Evolutionary conservation across 2,888 invertebrate species (phyloP).

Genomic region (Camptogramma bilineatum): DNA sequence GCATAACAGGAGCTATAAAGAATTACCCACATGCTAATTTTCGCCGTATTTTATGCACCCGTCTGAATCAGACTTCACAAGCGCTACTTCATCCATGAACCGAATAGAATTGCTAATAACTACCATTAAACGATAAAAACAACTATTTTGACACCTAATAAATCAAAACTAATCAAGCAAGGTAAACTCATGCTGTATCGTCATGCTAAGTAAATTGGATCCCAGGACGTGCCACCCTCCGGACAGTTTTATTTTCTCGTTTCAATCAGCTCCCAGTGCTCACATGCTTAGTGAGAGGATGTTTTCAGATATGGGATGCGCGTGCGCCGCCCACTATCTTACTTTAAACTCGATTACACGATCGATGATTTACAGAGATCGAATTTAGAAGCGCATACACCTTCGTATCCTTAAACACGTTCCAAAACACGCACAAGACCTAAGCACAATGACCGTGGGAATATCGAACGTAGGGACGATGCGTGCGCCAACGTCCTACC

Average conservation of each 20-base stretch:
- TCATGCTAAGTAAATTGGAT: slow-evolving; percentile 68
- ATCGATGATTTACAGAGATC: slow-evolving; percentile 83
- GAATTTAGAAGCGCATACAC: slow-evolving; percentile 78
- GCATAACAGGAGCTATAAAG: slow-evolving; percentile 79
- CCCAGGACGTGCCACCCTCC: slow-evolving; percentile 81
- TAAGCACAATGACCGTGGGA: slow-evolving; percentile 55
- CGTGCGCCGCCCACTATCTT: slow-evolving; percentile 78
- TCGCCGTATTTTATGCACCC: slow-evolving; percentile 66
- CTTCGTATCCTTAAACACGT: slow-evolving; percentile 63
- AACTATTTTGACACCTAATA: slow-evolving; percentile 59
- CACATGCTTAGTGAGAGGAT: slow-evolving; percentile 73
- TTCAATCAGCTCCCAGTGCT: slow-evolving; percentile 47
- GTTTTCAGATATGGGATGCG: slow-evolving; percentile 76
- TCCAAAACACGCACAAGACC: slow-evolving; percentile 38
- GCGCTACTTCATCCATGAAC: slow-evolving; percentile 74
- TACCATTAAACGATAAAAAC: slow-evolving; percentile 52
- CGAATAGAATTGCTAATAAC: slow-evolving; percentile 62
- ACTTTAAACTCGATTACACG: slow-evolving; percentile 82
- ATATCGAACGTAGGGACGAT: slow-evolving; percentile 45
- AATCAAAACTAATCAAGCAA: slow-evolving; percentile 62
- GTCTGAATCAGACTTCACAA: slow-evolving; percentile 74
- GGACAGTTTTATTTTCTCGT: slow-evolving; percentile 55
- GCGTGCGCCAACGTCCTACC: slow-evolving; percentile 49
- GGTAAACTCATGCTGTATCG: slow-evolving; percentile 56
- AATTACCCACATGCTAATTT: slow-evolving; percentile 83